phyloP scores from a whole-genome alignment of 2,888 invertebrate genomes.

The Diploptera punctata region DNA sequence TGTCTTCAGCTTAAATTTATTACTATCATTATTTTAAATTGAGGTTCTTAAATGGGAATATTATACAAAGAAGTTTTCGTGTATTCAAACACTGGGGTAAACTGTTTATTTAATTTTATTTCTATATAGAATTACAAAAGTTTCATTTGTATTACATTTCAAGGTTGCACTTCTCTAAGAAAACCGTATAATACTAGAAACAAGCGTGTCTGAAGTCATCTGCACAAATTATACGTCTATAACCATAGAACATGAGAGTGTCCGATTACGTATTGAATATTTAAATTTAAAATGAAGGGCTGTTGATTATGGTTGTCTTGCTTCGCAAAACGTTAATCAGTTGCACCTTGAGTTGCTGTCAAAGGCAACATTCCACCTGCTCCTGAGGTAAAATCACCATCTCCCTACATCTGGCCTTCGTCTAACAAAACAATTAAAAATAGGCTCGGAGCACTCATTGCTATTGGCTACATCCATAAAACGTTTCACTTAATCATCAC shows the following conservation, averaged over 20 bases:
- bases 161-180: too few relatives aligned
- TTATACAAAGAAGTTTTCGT: neutral
- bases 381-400: neutral
- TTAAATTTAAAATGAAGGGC: neutral
- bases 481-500: too few relatives aligned
- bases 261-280: neutral
- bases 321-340: constrained; percentile 1
- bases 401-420: neutral
- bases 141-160: neutral
- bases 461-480: too few relatives aligned
- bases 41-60: neutral
- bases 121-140: too few relatives aligned
- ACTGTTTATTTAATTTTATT: neutral
- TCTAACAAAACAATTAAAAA: too few relatives aligned
- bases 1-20: too few relatives aligned
- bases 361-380: neutral
- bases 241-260: neutral
- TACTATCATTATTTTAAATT: too few relatives aligned
- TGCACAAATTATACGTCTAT: too few relatives aligned
- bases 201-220: too few relatives aligned
- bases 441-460: too few relatives aligned
- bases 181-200: neutral
- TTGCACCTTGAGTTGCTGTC: neutral
- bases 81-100: too few relatives aligned
- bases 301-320: neutral